Percentiles rank a stretch among this genome's conserved stretches.
These are phyloP conservation scores for Acrocephalus kingi DNA, from an alignment of 2,113 vertebrate genomes.

Conservation along the genomic window DNA sequence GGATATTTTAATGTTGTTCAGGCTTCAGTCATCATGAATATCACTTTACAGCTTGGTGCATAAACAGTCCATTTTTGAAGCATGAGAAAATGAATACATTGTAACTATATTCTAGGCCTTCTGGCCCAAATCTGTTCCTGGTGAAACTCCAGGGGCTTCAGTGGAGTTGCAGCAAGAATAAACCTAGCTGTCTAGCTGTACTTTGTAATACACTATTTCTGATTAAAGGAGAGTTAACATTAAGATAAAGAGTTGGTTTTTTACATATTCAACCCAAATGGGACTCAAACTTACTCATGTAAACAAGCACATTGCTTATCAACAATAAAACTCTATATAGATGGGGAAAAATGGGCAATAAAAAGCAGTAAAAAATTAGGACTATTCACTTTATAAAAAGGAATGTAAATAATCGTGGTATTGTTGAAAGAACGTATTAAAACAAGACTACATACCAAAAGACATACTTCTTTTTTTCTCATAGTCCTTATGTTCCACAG, in stretches of 20 bases:
- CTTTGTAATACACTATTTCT: background rate
- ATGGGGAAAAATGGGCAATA: background rate
- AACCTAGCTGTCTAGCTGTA: background rate
- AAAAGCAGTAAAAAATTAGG: background rate
- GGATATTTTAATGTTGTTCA: conserved; percentile 54
- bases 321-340: background rate
- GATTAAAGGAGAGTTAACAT: background rate
- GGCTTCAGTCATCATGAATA: conserved; percentile 62
- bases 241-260: background rate
- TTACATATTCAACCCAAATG: background rate
- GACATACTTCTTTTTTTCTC: background rate
- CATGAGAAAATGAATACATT: conserved; percentile 50
- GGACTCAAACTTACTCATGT: background rate
- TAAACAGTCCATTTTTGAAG: conserved; percentile 49
- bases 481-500: background rate
- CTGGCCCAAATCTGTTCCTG: conserved; percentile 9
- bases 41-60: conserved; percentile 40
- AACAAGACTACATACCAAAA: background rate
- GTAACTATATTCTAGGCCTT: conserved; percentile 30
- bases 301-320: background rate
- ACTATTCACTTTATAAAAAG: background rate
- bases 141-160: conserved; percentile 5
- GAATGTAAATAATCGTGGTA: background rate
- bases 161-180: background rate
- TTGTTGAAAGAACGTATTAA: background rate